Base-by-base conservation (phyloP, 2,113 vertebrate species). In the Chaetura pelagica region DNA sequence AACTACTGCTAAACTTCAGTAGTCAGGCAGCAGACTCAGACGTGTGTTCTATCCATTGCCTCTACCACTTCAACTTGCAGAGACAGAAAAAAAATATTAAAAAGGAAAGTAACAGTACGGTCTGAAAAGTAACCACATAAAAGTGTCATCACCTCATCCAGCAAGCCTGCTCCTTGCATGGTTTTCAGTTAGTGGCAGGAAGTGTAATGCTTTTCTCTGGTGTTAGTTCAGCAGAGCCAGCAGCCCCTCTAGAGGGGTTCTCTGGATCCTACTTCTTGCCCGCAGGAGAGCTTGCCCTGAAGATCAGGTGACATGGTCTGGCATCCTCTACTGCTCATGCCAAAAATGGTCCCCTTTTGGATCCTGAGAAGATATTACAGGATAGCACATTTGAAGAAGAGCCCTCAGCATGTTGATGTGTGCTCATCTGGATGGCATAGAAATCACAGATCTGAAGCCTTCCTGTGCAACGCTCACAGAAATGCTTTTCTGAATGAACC, bases 1-100 rank as follows among this genome's bases (percentile, higher is more conserved):
- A 73, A 30, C 51, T 34, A 34, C 21, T 5, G 16, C 57, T 78
- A 11, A 68, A 29, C n/a, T 24, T 59, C 55, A 55, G 17, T 1
- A 76, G 49, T 8, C 38, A 38, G 46, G 67, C 3, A 87, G 71
- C 61, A 94, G 83, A 59, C 38, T 38, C 59, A 79, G 84, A 63
- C 38, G 9, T 2, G 6, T 51, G 58, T 68, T 30, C 91, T 68
- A 55, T 72, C 89, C 75, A 85, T 66, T 54, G 23, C 62, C 80
- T 76, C 95, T 79, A 38, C 2, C 38, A 78, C 81, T 94, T 86
- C 82, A 97, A 76, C 49, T 95, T 35, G 23, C 64, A 83, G 75
- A 96, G 76, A 92, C 82, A 86, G 95, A 68, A 76, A 76, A 93
- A 97, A 92, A 92, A 42, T 85, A 93, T 89, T 80, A 96, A 96